These are phyloP conservation scores for Athene noctua DNA, from an alignment of 2,113 vertebrate genomes.

Conservation along the genomic window DNA sequence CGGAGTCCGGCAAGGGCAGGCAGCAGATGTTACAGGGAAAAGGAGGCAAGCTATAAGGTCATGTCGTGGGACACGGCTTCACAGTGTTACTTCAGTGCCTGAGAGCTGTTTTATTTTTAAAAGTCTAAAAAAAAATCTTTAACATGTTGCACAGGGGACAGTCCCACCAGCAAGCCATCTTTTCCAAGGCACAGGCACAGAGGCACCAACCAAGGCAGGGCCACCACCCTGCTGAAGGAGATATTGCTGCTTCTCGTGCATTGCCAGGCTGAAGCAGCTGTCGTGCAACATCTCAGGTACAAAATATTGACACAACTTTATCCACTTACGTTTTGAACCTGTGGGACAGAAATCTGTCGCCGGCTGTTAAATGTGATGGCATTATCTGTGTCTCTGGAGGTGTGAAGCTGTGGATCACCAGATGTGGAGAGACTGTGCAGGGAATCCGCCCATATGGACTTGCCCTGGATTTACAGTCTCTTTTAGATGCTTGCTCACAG, in stretches of 20 bases:
- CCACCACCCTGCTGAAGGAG: not conserved
- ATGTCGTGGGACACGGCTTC: not conserved
- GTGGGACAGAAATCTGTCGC: not conserved
- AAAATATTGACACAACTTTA: slow-evolving; percentile 16
- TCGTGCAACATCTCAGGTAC: not conserved
- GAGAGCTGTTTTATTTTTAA: not conserved
- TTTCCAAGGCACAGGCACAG: not conserved
- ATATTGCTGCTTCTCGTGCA: not conserved
- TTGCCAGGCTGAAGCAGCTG: not conserved
- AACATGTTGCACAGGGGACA: not conserved
- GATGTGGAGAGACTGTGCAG: not conserved
- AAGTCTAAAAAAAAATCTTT: not conserved
- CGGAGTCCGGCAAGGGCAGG: not conserved
- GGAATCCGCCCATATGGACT: not conserved
- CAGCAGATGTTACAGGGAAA: not conserved
- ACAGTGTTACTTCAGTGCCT: not conserved
- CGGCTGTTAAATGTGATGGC: slow-evolving; percentile 24
- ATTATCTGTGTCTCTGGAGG: slow-evolving; percentile 1
- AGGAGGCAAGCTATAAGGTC: not conserved
- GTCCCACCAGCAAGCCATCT: not conserved
- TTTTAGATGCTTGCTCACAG: not conserved
- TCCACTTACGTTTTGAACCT: not conserved
- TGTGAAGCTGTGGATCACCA: not conserved
- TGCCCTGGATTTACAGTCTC: not conserved
- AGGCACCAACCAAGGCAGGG: not conserved